These are phyloP conservation scores for Drosophila quinaria DNA, from an alignment of 2,888 invertebrate species.

Conservation along the genomic window DNA sequence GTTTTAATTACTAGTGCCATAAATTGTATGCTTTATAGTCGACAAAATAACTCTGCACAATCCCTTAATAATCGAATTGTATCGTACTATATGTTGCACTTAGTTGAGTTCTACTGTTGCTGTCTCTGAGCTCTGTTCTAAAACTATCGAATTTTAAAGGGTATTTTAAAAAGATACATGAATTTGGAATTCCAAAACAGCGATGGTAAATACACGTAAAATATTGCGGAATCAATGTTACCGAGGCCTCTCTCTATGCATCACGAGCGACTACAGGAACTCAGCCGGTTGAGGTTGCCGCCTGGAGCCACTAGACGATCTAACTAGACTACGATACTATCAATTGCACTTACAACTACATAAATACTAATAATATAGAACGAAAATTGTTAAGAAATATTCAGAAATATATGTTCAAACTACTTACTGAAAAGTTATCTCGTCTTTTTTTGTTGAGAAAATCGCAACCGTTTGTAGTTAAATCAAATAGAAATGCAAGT, in stretches of 20 bases:
- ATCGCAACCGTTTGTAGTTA: no score
- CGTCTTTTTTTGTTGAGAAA: background rate
- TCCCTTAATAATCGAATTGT: background rate
- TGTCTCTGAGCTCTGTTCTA: constrained; percentile 35
- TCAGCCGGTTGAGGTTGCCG: constrained; percentile 63
- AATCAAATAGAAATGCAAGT: background rate
- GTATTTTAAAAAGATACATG: constrained; percentile 74
- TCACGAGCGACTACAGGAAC: constrained; percentile 64
- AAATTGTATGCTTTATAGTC: constrained; percentile 63
- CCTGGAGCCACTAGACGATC: constrained; percentile 72
- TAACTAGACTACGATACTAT: background rate
- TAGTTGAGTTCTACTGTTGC: constrained; percentile 62
- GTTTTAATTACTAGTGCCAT: constrained; percentile 46
- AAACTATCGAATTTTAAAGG: constrained; percentile 21
- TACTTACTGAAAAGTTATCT: background rate
- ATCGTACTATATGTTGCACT: constrained; percentile 11
- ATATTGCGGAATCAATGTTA: constrained; percentile 62
- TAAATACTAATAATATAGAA: background rate
- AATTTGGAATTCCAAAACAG: constrained; percentile 58
- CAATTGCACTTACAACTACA: background rate
- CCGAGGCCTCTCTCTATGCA: constrained; percentile 71
- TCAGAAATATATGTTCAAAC: constrained; percentile 20
- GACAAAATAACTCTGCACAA: constrained; percentile 28
- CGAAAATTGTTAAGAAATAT: constrained; percentile 5
- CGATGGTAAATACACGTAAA: constrained; percentile 81